A percentile compares a stretch with the other conserved stretches of the same genome.
These are phyloP conservation scores for Enhydra lutris DNA, from an alignment of 2,113 vertebrate species.

Conservation along the genomic window DNA sequence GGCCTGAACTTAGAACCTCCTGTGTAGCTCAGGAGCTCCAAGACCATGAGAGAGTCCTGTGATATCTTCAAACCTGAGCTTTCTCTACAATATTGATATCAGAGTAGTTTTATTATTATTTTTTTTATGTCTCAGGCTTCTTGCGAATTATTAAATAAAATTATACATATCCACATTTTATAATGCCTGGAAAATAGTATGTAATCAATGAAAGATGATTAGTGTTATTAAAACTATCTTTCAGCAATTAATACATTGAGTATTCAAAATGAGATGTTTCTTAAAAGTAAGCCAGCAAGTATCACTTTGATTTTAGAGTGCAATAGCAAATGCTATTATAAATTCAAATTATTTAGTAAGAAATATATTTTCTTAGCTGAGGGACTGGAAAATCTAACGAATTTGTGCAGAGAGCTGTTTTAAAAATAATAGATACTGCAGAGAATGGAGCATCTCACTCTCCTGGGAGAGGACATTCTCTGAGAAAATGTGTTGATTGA, in stretches of 20 bases:
- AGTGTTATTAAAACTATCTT: neutral
- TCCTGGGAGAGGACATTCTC: neutral
- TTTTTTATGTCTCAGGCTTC: neutral
- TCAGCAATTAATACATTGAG: neutral
- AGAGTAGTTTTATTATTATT: neutral
- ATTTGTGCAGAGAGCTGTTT: neutral
- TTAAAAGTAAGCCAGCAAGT: neutral
- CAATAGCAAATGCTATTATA: neutral
- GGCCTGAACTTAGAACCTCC: rapidly evolving
- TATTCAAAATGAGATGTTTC: neutral
- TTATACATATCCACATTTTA: neutral
- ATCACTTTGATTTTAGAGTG: neutral
- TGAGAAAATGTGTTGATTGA: neutral
- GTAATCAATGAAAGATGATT: neutral
- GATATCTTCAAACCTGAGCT: neutral
- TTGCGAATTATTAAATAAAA: neutral
- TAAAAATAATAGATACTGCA: neutral
- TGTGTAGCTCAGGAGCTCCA: neutral
- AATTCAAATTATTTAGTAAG: neutral
- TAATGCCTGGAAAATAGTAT: neutral
- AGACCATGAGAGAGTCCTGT: rapidly evolving
- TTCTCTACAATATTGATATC: neutral
- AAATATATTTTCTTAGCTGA: neutral
- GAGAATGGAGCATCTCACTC: neutral
- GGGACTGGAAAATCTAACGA: neutral